Conservation (phyloP, 2,113 vertebrate genomes). For the Nesogale talazaci region DNA sequence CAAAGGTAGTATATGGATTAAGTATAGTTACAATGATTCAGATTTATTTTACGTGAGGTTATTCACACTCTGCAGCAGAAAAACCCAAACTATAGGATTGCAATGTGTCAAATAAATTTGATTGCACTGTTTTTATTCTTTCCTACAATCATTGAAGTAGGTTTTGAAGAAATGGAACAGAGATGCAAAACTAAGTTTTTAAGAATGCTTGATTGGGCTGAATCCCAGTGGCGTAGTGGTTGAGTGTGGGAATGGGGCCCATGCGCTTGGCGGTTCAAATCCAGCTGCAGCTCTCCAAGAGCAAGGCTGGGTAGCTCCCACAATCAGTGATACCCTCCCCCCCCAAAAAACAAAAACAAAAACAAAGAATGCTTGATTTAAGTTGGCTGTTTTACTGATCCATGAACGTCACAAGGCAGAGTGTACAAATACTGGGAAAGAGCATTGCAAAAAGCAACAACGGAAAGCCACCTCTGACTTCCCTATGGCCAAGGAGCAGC, state of each 20-base stretch:
- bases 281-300: no score
- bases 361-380: not conserved
- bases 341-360: no score
- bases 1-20: no score
- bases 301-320: no score
- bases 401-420: not conserved
- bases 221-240: no score
- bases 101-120: no score
- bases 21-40: fast-evolving
- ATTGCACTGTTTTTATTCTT: no score
- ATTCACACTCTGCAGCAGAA: not conserved
- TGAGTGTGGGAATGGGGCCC: no score
- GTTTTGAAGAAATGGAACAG: not conserved
- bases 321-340: no score
- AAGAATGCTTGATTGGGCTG: not conserved
- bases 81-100: not conserved
- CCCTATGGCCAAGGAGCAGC: no score
- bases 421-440: not conserved
- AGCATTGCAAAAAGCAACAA: not conserved
- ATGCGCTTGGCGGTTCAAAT: no score
- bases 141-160: not conserved
- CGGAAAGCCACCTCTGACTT: no score
- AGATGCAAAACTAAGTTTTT: not conserved
- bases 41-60: not conserved
- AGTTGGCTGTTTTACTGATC: not conserved